Percentiles rank a stretch among this genome's conserved stretches.
These are phyloP conservation scores for Leucoma salicis DNA, from an alignment of 2,888 invertebrate genomes.

Conservation along the genomic window DNA sequence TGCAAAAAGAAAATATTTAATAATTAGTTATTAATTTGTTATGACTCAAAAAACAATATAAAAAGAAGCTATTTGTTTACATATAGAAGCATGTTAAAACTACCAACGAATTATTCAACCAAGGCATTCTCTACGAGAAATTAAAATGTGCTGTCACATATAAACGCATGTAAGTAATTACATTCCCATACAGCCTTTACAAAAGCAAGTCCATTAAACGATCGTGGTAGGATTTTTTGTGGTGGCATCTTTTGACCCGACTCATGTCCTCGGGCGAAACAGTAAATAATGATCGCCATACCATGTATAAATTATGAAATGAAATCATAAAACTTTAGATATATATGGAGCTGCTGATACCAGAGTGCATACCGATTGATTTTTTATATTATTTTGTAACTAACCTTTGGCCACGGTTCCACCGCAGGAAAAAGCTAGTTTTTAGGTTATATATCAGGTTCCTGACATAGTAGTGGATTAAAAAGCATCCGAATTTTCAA, in stretches of 20 bases:
- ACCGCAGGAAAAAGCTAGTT: too few species aligned
- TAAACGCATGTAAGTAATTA: constrained; percentile 40
- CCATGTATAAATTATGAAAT: constrained; percentile 66
- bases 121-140: constrained; percentile 6
- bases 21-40: too few species aligned
- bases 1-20: too few species aligned
- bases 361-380: not conserved
- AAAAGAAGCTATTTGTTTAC: not conserved
- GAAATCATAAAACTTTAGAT: constrained; percentile 55
- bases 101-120: not conserved
- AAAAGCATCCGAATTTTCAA: too few species aligned
- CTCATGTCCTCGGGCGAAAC: constrained; percentile 59
- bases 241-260: constrained; percentile 59
- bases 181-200: constrained; percentile 41
- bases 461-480: too few species aligned
- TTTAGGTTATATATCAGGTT: too few species aligned
- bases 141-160: constrained; percentile 26
- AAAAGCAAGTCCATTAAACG: constrained; percentile 48
- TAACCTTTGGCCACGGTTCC: too few species aligned
- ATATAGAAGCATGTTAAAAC: not conserved
- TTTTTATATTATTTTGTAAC: too few species aligned
- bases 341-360: constrained; percentile 39
- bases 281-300: constrained; percentile 65
- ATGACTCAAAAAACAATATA: too few species aligned
- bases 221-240: constrained; percentile 54